Evolutionary conservation across 1,140 invertebrate species (phyloP).

Genomic region (Drosophila azteca): DNA sequence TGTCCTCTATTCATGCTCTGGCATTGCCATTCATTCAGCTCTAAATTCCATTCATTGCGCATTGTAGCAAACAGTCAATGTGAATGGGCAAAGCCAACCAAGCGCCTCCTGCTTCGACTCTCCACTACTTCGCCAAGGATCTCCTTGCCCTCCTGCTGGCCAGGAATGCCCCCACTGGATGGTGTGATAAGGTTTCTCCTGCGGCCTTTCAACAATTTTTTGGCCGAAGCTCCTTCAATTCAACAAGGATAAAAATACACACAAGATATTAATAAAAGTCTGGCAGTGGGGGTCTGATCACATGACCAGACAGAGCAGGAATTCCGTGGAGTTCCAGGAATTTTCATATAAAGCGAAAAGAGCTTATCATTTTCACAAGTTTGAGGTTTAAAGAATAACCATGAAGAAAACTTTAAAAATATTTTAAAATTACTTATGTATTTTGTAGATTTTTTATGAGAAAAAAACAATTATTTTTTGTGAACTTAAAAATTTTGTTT

Average conservation of each 20-base stretch:
- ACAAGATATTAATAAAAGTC: constrained; percentile 22
- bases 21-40: constrained; percentile 49
- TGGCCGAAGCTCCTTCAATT: constrained; percentile 24
- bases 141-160: not conserved
- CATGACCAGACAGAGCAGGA: constrained; percentile 12
- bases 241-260: constrained; percentile 23
- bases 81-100: constrained; percentile 14
- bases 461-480: too few species aligned
- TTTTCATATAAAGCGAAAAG: not conserved
- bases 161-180: constrained; percentile 13
- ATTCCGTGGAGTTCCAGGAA: not conserved
- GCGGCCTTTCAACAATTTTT: constrained; percentile 23
- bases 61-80: constrained; percentile 58
- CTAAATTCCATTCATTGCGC: constrained; percentile 71
- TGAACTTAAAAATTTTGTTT: too few species aligned
- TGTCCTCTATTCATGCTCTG: constrained; percentile 36
- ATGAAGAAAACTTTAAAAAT: too few species aligned
- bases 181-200: constrained; percentile 24
- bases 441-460: too few species aligned
- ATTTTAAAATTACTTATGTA: too few species aligned
- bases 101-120: too few species aligned
- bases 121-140: too few species aligned
- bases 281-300: not conserved
- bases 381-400: too few species aligned
- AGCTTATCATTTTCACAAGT: too few species aligned